Conservation (phyloP, 2,888 invertebrate species). For the Pseudoips prasinana region DNA sequence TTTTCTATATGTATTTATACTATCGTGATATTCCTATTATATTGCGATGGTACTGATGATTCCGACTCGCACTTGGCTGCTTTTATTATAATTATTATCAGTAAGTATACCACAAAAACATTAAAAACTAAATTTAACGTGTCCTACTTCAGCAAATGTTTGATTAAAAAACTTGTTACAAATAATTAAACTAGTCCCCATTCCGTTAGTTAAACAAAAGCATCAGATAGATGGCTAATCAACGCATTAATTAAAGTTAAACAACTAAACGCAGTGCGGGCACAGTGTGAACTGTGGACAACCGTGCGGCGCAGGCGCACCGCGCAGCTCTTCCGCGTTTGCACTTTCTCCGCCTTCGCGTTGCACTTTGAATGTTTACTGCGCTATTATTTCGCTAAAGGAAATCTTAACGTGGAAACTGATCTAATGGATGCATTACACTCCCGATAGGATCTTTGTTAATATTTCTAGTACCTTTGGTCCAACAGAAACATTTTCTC, state of each 20-base stretch:
- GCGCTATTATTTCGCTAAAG: slow-evolving; percentile 40
- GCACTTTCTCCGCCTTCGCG: slow-evolving; percentile 55
- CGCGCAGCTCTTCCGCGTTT: slow-evolving; percentile 47
- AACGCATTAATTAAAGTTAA: slow-evolving; percentile 22
- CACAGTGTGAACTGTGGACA: slow-evolving; percentile 27
- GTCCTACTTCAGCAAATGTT: too few species aligned
- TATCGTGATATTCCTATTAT: too few species aligned
- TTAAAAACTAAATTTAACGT: too few species aligned
- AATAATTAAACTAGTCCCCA: too few species aligned
- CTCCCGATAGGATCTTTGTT: slow-evolving; percentile 37
- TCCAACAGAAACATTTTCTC: too few species aligned
- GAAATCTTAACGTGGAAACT: slow-evolving; percentile 28
- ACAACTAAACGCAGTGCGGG: slow-evolving; percentile 16
- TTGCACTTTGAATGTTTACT: slow-evolving; percentile 44
- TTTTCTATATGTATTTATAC: too few species aligned
- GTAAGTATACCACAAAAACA: too few species aligned
- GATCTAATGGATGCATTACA: slow-evolving; percentile 25
- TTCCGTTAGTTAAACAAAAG: too few species aligned
- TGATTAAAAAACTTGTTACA: too few species aligned
- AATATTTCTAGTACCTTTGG: slow-evolving; percentile 12
- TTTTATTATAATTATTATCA: too few species aligned
- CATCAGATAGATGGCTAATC: slow-evolving; percentile 20
- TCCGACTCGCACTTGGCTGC: too few species aligned
- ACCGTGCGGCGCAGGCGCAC: slow-evolving; percentile 17
- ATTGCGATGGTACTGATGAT: too few species aligned